Conservation (phyloP, 2,113 vertebrate species). For the Porphyrio hochstetteri region DNA sequence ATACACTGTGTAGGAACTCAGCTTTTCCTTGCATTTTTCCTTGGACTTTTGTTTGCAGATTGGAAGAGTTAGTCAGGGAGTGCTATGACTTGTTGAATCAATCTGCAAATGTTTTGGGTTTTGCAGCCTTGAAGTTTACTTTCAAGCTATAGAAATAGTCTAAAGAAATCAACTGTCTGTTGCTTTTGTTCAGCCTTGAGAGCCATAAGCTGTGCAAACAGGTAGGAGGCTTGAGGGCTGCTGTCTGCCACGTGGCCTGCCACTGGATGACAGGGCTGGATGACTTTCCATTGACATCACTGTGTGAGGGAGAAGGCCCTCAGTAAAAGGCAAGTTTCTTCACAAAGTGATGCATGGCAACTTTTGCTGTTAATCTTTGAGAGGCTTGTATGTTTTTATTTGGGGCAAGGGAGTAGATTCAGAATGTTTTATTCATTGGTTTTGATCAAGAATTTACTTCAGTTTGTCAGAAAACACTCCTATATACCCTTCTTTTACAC, state of each 20-base stretch:
- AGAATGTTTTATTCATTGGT: not conserved
- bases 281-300: not conserved
- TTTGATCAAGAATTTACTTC: not conserved
- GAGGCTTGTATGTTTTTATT: not conserved
- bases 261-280: not conserved
- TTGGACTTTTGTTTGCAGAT: not conserved
- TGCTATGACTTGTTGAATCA: not conserved
- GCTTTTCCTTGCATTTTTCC: not conserved
- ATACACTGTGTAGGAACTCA: not conserved
- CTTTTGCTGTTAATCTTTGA: not conserved
- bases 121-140: not conserved
- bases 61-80: not conserved
- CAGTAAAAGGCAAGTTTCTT: not conserved
- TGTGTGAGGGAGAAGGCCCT: not conserved
- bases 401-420: not conserved
- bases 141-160: constrained; percentile 3
- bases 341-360: not conserved
- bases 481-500: not conserved
- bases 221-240: not conserved
- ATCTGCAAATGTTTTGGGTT: constrained; percentile 20
- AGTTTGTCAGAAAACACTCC: not conserved
- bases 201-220: constrained; percentile 20
- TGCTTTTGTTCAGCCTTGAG: constrained; percentile 13
- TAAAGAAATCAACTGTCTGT: not conserved
- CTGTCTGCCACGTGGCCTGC: not conserved